Evolutionary conservation across 2,113 vertebrate species (phyloP), one percentile per base, ranked within the genome.

Genomic region (Cacatua alba): DNA sequence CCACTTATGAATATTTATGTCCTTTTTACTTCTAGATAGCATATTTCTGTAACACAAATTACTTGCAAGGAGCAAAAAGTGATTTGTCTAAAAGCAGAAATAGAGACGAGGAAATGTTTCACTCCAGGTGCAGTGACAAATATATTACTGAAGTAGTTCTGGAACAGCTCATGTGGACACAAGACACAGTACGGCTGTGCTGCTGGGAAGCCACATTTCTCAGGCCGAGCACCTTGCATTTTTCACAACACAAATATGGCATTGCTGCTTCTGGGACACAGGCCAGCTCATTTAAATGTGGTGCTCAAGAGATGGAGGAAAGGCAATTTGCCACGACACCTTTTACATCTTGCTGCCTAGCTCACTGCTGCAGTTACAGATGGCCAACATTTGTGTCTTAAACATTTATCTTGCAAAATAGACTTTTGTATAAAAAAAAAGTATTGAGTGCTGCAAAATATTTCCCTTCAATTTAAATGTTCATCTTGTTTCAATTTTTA

Each of bases 311-410:
- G 62, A 93, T 70, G 86, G 77, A 92, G 83, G 57, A 57, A 26
- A 93, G 80, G 91, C 91, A 94, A 88, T 96, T 95, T 97, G 88
- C 94, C 94, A 84, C 0, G 7, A 86, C 93, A 95, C 94, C 95
- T 96, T 96, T 84, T 95, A 86, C 95, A 76, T 95, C 93, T 76
- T 95, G 81, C 88, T 88, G 80, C 91, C 64, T 94, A 51, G 4
- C 82, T 94, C n/a, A n/a, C 67, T 92, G 88, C 88, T 91, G 89
- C 87, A 77, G 46, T 78, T 95, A 79, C 93, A 96, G 96, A 95
- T 94, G 96, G 95, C 92, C 63, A 63, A 31, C 85, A 81, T 90
- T 96, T 96, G 88, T 95, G 76, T 55, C 90, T 90, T 46, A 51
- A 86, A 93, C 88, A 81, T 94, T 95, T 78, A 76, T 80, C 82